These are phyloP conservation scores for Dendrolimus kikuchii DNA, from an alignment of 1,140 invertebrate species.

Conservation along the genomic window DNA sequence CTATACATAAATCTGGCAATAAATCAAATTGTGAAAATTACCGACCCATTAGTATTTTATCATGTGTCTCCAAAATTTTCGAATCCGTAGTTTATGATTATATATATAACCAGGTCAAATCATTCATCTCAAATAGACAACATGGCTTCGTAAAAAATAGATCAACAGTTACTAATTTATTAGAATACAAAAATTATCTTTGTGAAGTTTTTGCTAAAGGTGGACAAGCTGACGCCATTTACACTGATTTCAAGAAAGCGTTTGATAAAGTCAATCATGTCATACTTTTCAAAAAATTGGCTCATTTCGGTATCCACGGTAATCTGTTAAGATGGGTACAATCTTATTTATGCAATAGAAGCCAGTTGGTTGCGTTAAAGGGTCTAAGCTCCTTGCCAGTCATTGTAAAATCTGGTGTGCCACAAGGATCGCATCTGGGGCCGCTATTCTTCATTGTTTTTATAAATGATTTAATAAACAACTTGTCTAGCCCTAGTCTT, in stretches of 20 bases:
- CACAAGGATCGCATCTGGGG: constrained; percentile 13
- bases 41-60: constrained; percentile 15
- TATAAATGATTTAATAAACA: constrained; percentile 10
- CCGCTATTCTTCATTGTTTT: constrained; percentile 14
- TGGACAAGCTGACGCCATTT: constrained; percentile 14
- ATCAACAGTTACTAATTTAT: constrained; percentile 10
- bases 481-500: too few species aligned
- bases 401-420: constrained; percentile 8
- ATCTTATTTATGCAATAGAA: constrained; percentile 1
- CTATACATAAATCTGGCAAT: constrained; percentile 12
- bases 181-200: constrained; percentile 4
- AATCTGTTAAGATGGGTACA: constrained; percentile 4
- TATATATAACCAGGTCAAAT: constrained; percentile 7
- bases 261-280: constrained; percentile 10
- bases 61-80: constrained; percentile 13
- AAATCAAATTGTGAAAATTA: constrained; percentile 12
- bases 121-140: neutral
- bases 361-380: neutral
- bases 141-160: neutral
- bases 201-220: constrained; percentile 6
- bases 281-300: constrained; percentile 11
- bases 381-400: neutral
- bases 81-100: constrained; percentile 12
- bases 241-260: constrained; percentile 9
- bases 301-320: constrained; percentile 7